Conservation (phyloP, 2,888 invertebrate genomes). For the Listrodromus nycthemerus region DNA sequence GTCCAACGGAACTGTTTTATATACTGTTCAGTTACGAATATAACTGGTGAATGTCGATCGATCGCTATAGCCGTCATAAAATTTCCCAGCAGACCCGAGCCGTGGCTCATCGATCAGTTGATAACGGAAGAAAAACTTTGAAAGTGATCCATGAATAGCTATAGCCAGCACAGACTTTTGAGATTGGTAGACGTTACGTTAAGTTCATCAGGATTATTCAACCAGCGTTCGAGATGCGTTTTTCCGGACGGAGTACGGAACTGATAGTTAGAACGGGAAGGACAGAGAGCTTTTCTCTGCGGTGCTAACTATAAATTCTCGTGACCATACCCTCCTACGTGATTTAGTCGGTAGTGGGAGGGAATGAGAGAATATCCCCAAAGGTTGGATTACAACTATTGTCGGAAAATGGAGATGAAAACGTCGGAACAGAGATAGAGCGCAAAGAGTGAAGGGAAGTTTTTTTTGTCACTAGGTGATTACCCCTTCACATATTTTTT, state of each 20-base stretch:
- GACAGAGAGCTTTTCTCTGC: conserved; percentile 47
- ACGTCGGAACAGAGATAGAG: conserved; percentile 50
- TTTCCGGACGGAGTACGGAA: conserved; percentile 63
- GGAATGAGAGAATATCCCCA: conserved; percentile 54
- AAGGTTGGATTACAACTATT: conserved; percentile 62
- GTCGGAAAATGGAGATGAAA: conserved; percentile 54
- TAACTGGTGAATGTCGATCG: background rate
- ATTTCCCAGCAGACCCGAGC: background rate
- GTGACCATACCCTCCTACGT: conserved; percentile 68
- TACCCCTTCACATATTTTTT: conserved; percentile 22
- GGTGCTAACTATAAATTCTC: conserved; percentile 76
- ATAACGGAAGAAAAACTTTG: background rate
- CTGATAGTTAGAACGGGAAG: conserved; percentile 6
- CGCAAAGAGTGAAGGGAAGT: conserved; percentile 26
- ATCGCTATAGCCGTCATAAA: conserved; percentile 5
- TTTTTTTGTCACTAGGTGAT: conserved; percentile 20
- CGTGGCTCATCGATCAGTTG: conserved; percentile 13
- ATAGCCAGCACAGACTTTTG: conserved; percentile 32
- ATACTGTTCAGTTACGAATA: background rate
- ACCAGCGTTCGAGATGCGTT: conserved; percentile 59
- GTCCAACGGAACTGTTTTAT: conserved; percentile 34
- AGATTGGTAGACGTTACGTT: conserved; percentile 42
- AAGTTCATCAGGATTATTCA: conserved; percentile 72
- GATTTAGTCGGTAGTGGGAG: conserved; percentile 73
- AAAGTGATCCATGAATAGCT: conserved; percentile 51